These are phyloP conservation scores for Colinus virginianus DNA, from an alignment of 2,113 vertebrate species.

Conservation along the genomic window DNA sequence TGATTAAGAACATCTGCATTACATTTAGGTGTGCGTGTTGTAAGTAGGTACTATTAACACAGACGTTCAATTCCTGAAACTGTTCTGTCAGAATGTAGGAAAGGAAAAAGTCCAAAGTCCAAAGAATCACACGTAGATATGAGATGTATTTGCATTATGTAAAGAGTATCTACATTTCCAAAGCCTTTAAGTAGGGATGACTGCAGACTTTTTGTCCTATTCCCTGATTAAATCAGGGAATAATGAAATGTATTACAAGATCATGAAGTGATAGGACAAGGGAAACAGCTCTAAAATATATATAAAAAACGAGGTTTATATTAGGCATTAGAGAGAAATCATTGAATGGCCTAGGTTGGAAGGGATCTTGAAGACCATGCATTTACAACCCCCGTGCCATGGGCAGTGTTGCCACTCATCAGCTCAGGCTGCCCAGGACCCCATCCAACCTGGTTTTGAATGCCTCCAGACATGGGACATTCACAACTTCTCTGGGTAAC, in stretches of 20 bases:
- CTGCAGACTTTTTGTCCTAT: not conserved
- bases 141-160: not conserved
- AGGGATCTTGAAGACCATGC: not conserved
- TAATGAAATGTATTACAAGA: not conserved
- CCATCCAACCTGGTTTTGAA: not conserved
- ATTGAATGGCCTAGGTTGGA: not conserved
- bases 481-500: not conserved
- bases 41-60: conserved; percentile 4
- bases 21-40: conserved; percentile 8
- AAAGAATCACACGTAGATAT: not conserved
- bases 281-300: not conserved
- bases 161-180: not conserved
- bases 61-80: not conserved
- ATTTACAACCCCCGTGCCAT: not conserved
- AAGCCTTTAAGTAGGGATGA: not conserved
- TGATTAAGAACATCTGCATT: conserved; percentile 46
- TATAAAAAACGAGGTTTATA: not conserved
- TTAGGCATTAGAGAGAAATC: not conserved
- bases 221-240: not conserved
- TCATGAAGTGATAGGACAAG: not conserved
- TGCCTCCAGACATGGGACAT: not conserved
- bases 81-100: not conserved
- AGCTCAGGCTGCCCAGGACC: not conserved
- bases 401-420: not conserved
- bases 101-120: not conserved